phyloP scores from a whole-genome alignment of 2,797 vertebrate genomes.

The Brotula barbata region DNA sequence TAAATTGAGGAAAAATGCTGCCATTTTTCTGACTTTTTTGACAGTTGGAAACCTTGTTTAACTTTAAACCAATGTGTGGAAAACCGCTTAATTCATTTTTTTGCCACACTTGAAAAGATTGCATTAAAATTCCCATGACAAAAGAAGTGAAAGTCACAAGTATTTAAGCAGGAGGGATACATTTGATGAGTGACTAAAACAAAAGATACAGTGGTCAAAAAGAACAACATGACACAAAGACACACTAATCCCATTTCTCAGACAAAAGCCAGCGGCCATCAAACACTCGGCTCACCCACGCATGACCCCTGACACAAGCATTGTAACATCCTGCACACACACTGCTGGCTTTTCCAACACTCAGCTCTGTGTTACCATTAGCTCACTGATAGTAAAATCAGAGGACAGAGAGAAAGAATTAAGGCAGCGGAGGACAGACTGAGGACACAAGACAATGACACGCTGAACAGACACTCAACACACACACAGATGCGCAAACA shows the following conservation, averaged over 20 bases:
- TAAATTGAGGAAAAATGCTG: slow-evolving; percentile 7
- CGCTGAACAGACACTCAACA: not conserved
- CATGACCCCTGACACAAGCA: slow-evolving; percentile 7
- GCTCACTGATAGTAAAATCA: slow-evolving; percentile 1
- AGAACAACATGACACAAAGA: slow-evolving; percentile 9
- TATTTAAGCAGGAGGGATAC: slow-evolving; percentile 3
- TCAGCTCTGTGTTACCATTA: not conserved
- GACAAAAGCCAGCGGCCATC: not conserved
- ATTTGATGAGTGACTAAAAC: slow-evolving; percentile 7
- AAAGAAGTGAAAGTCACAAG: slow-evolving; percentile 31
- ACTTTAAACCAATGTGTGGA: slow-evolving; percentile 10
- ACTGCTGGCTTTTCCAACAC: slow-evolving; percentile 19
- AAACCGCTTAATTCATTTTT: not conserved
- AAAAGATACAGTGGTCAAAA: not conserved
- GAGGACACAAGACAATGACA: slow-evolving; percentile 47
- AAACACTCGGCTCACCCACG: not conserved
- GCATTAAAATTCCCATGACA: slow-evolving; percentile 28
- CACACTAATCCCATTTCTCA: slow-evolving; percentile 11
- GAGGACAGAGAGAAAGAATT: not conserved
- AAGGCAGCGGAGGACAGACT: not conserved
- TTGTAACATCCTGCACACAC: slow-evolving; percentile 5
- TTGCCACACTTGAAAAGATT: slow-evolving; percentile 28
- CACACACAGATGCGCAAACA: not conserved
- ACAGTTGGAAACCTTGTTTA: slow-evolving; percentile 13
- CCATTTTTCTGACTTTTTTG: slow-evolving; percentile 2